Conservation (phyloP, 2,888 invertebrate species). For the Pollenia angustigena region DNA sequence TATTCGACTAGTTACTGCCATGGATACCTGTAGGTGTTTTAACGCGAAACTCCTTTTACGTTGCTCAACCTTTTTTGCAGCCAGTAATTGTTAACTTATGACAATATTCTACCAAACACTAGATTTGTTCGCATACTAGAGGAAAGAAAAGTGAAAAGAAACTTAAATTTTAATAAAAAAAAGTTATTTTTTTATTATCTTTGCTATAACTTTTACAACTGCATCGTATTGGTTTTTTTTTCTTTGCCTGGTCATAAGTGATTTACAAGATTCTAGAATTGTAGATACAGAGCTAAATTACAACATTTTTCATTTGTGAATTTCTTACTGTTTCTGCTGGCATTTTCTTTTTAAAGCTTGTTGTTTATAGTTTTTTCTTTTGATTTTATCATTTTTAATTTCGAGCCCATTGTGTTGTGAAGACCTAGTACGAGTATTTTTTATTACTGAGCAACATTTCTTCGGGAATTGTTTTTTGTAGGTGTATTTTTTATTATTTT, state of each 20-base stretch:
- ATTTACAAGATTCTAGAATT: conserved; percentile 34
- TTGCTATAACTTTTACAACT: not conserved
- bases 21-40: not conserved
- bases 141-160: not conserved
- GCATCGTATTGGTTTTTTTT: not conserved
- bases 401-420: conserved; percentile 9
- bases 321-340: not conserved
- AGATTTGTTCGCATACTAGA: not conserved
- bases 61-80: conserved; percentile 1
- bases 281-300: conserved; percentile 32
- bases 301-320: conserved; percentile 13
- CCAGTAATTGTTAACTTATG: conserved; percentile 59
- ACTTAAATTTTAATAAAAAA: not conserved
- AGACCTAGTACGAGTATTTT: not conserved
- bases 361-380: not conserved
- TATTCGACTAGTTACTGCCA: not conserved
- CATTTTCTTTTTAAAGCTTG: not conserved
- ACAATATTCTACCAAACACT: conserved; percentile 38
- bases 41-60: conserved; percentile 8
- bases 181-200: conserved; percentile 4
- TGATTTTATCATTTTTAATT: conserved; percentile 29
- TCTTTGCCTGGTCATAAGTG: conserved; percentile 30
- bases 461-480: conserved; percentile 2
- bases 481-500: not conserved
- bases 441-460: not conserved